Evolutionary conservation across 2,888 invertebrate genomes (phyloP), one percentile per base, ranked within the genome.

Genomic region (Caenorhabditis wallacei): DNA sequence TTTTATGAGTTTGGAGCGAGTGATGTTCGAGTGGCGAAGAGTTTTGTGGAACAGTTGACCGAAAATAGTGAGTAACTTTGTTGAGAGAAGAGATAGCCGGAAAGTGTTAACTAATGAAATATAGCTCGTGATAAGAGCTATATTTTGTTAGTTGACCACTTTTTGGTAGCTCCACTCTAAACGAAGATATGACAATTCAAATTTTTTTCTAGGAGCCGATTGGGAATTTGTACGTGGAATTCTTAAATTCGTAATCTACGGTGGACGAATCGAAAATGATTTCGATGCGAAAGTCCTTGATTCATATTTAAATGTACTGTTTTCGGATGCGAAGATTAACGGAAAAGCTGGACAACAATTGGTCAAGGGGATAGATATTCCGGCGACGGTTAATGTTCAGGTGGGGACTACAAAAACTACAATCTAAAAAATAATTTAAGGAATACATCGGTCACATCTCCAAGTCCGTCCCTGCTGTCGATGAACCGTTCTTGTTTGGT

Each of bases 1-100:
- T 95, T 94, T 92, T 97, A 97, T 92, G 96, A 97, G 91, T 97
- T 97, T 93, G 95, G 95, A 68, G 95, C 95, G 88, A 94, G 95
- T 0, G 97, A 97, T 92, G 93, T 96, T 0, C 94, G 95, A 66
- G 95, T 95, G 4, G 95, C 95, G 0, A 93, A 95, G 48, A 95
- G 95, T 83, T 93, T 95, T 53, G 93, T 94, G 68, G 94, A 94
- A 85, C 92, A 93, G 68, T 89, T 94, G 20, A 93, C 93, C 0
- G 70, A 56, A 22, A 74, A 63, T 56, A 56, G 74, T 74, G 64
- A 64, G 74, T 56, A 18, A 24, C 51, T n/a, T 2, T 2, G 5
- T 48, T 2, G 11, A 20, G 1, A n/a, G 30, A n/a, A 56, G 24
- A 35, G 10, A 35, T 35, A 35, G 10, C 35, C 35, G 35, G 35